Base-by-base conservation (phyloP, 2,888 invertebrate species). In the Machimus rusticus region DNA sequence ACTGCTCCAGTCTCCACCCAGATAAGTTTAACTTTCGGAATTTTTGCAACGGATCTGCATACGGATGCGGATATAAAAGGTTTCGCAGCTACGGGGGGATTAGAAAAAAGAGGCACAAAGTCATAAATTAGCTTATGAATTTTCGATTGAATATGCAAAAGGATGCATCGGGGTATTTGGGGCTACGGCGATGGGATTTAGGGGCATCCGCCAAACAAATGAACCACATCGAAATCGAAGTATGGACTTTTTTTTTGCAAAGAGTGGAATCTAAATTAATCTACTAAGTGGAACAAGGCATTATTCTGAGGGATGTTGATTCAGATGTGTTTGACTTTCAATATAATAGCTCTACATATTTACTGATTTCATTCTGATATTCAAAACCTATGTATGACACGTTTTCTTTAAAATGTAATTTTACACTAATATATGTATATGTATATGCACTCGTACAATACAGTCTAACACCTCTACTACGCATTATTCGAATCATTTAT, bases 71-170 rank as follows among this genome's bases (percentile, higher is more conserved):
- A 57, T 82, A 82, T 57, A 82, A 82, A 34, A 51, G 82, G 82
- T 66, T 82, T 82, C 66, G n/a, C 23, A 28, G 34, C 57, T 82
- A 34, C 19, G 55, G 57, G 37, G 37, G 82, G 34, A 66, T 82
- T 82, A 82, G 82, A 82, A 82, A 81, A 66, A 82, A 57, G 34
- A 8, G n/a, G 82, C 57, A 57, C 37, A 37, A 37, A 82, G 57
- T 37, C 82, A 82, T 82, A 82, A 82, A 82, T 82, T 82, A 82
- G 82, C 82, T 82, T 82, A 82, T 82, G 82, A 82, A 82, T 82
- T 82, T 82, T 82, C 82, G 37, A 82, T 82, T 82, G 82, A 55
- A 55, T 51, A 81, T 81, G 81, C 34, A 55, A 81, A 31, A 46
- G 55, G 16, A 51, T 51, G 43, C 19, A 37, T 16, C 23, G n/a